Evolutionary conservation across 1,140 invertebrate species (phyloP).

Genomic region (Bombus waltoni): DNA sequence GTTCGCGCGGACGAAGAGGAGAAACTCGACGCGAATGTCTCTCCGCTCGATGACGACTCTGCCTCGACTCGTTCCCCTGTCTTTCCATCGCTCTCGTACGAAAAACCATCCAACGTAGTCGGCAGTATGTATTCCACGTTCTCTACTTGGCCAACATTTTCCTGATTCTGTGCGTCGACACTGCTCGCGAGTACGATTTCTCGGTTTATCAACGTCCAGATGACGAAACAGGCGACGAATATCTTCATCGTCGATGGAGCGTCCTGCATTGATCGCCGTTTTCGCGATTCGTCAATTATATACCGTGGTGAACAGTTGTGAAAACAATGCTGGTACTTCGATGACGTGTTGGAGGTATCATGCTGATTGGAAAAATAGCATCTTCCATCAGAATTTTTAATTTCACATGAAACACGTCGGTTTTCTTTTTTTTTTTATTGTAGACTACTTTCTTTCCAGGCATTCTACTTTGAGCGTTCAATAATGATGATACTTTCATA

Average conservation of each 20-base stretch:
- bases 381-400: background rate
- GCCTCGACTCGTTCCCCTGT: background rate
- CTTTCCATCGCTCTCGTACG: background rate
- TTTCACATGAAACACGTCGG: background rate
- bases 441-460: background rate
- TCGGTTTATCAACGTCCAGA: slow-evolving; percentile 13
- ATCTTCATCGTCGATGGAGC: slow-evolving; percentile 53
- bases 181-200: background rate
- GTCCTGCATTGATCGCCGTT: slow-evolving; percentile 22
- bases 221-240: slow-evolving; percentile 39
- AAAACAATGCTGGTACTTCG: slow-evolving; percentile 12
- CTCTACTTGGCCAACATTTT: background rate
- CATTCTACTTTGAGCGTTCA: background rate
- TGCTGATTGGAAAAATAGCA: background rate
- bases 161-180: background rate
- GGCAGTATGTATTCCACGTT: background rate
- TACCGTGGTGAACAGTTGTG: slow-evolving; percentile 44
- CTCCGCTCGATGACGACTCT: background rate
- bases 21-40: background rate
- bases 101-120: background rate
- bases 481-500: background rate
- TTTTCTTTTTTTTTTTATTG: background rate
- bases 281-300: slow-evolving; percentile 48
- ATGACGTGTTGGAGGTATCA: background rate
- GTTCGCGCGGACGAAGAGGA: background rate